phyloP scores from a whole-genome alignment of 1,140 invertebrate species.

The Tigriopus japonicus region DNA sequence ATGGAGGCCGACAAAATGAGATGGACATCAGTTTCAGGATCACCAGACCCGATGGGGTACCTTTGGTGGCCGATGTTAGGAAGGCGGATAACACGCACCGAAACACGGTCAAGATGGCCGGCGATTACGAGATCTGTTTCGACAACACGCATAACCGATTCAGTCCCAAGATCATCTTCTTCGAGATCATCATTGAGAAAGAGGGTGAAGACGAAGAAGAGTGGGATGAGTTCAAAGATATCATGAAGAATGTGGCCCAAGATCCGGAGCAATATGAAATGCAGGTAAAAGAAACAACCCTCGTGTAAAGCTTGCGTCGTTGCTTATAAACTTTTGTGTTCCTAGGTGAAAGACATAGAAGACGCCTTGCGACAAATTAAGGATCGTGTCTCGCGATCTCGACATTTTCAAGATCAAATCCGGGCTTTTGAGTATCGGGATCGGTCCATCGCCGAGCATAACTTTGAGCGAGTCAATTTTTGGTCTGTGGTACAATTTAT shows the following conservation, averaged over 20 bases:
- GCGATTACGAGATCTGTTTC: conserved; percentile 59
- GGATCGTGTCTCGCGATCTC: conserved; percentile 37
- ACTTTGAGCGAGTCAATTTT: conserved; percentile 46
- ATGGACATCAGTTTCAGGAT: conserved; percentile 22
- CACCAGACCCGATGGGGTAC: conserved; percentile 37
- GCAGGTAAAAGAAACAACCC: no score
- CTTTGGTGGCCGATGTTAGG: conserved; percentile 44
- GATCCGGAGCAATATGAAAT: no score
- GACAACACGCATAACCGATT: conserved; percentile 61
- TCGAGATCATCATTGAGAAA: conserved; percentile 37
- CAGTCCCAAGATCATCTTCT: conserved; percentile 56
- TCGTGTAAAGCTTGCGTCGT: no score
- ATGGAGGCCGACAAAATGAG: not conserved
- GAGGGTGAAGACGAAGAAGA: conserved; percentile 35
- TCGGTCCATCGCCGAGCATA: conserved; percentile 53
- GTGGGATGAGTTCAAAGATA: conserved; percentile 22
- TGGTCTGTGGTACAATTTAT: conserved; percentile 48
- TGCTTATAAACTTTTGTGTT: not conserved
- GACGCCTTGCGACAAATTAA: conserved; percentile 37
- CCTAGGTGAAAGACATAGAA: conserved; percentile 21
- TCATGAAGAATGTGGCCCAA: no score
- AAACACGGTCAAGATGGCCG: conserved; percentile 29
- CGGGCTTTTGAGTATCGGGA: conserved; percentile 52
- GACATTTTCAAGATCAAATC: conserved; percentile 47
- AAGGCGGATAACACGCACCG: conserved; percentile 48